phyloP scores from a whole-genome alignment of 2,113 vertebrate species.

The Macquaria ambigua region DNA sequence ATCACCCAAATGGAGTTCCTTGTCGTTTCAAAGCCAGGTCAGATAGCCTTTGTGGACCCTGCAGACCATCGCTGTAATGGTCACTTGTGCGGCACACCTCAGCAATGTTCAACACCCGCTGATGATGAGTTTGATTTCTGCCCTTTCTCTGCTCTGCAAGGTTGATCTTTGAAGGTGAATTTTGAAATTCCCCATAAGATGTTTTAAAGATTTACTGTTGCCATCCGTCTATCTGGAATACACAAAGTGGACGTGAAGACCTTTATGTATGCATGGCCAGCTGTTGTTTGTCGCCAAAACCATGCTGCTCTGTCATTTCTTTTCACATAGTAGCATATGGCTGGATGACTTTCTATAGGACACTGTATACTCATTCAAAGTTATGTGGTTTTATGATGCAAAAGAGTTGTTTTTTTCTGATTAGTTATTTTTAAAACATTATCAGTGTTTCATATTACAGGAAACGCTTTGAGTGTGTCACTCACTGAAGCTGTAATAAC shows the following conservation, averaged over 20 bases:
- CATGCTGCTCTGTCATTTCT: conserved; percentile 76
- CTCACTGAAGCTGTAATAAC: conserved; percentile 34
- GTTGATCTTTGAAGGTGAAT: conserved; percentile 76
- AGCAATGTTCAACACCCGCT: conserved; percentile 22
- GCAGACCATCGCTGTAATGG: conserved; percentile 38
- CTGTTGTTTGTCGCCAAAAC: conserved; percentile 78
- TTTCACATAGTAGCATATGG: conserved; percentile 75
- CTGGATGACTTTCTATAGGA: conserved; percentile 78
- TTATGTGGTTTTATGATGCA: conserved; percentile 49
- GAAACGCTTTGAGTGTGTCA: conserved; percentile 34
- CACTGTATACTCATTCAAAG: conserved; percentile 65
- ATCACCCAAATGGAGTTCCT: conserved; percentile 73
- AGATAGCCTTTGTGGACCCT: conserved; percentile 58
- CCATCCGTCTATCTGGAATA: conserved; percentile 59
- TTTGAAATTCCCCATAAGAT: conserved; percentile 60
- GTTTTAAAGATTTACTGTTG: conserved; percentile 68
- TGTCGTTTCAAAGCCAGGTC: conserved; percentile 71
- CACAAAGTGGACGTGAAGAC: conserved; percentile 62
- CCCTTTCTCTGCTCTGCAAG: conserved; percentile 49
- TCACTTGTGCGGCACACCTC: conserved; percentile 42
- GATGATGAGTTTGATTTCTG: conserved; percentile 65
- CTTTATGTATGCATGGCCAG: conserved; percentile 79
- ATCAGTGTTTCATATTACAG: conserved; percentile 9
- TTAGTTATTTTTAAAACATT: conserved; percentile 25
- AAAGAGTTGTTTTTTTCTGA: neutral